These are phyloP conservation scores for Chrysolina haemoptera DNA, from an alignment of 2,888 invertebrate genomes.

Conservation along the genomic window DNA sequence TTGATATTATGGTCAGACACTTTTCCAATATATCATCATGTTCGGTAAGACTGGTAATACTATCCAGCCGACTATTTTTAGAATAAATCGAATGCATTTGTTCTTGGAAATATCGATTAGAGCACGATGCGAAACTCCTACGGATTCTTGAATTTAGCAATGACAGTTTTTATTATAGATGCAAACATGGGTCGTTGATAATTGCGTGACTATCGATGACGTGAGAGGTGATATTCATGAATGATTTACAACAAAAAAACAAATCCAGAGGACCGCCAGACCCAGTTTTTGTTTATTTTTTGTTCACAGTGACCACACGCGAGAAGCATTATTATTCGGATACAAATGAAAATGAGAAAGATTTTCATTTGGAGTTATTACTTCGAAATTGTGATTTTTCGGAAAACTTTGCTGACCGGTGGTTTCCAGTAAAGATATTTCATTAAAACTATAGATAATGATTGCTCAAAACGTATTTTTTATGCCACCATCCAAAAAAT, in stretches of 20 bases:
- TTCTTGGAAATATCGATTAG: conserved; percentile 16
- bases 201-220: neutral
- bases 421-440: too few relatives aligned
- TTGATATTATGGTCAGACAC: conserved; percentile 1
- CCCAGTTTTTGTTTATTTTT: neutral
- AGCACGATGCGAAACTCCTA: neutral
- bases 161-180: neutral
- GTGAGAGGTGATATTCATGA: neutral
- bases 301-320: neutral
- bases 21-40: neutral
- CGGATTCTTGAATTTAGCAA: conserved; percentile 14
- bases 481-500: too few relatives aligned
- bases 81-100: conserved; percentile 21
- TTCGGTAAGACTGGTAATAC: neutral
- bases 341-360: neutral
- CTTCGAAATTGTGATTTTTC: too few relatives aligned
- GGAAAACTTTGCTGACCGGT: too few relatives aligned
- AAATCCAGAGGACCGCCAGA: neutral
- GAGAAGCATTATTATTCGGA: neutral
- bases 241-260: neutral
- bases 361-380: too few relatives aligned
- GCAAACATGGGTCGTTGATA: neutral
- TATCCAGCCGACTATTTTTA: conserved; percentile 12
- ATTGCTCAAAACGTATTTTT: too few relatives aligned
- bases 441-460: too few relatives aligned